Percentiles rank a stretch among this genome's conserved stretches.
Conservation (phyloP, 2,888 invertebrate species). For the Linnaemya tessellans region DNA sequence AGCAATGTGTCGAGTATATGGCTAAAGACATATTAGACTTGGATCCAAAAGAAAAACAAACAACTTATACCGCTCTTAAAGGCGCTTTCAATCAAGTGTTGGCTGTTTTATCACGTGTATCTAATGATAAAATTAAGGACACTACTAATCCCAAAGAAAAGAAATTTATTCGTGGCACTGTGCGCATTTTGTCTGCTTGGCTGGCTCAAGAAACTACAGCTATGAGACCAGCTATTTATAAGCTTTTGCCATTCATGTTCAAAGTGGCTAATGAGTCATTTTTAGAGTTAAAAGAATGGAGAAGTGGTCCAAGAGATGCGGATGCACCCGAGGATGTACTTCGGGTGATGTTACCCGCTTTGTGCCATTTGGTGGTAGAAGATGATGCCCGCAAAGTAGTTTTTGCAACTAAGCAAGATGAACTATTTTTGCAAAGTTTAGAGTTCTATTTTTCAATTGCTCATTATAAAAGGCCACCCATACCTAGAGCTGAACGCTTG, state of each 20-base stretch:
- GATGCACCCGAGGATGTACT: conserved; percentile 88
- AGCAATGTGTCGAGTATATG: conserved; percentile 91
- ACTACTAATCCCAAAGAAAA: conserved; percentile 88
- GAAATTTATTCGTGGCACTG: conserved; percentile 92
- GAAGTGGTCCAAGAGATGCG: conserved; percentile 86
- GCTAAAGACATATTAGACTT: conserved; percentile 91
- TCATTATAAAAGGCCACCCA: conserved; percentile 91
- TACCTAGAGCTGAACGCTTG: conserved; percentile 91
- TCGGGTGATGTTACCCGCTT: conserved; percentile 92
- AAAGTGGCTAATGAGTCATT: conserved; percentile 92
- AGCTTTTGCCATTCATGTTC: conserved; percentile 91
- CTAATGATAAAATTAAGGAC: conserved; percentile 89
- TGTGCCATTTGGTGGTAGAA: conserved; percentile 96
- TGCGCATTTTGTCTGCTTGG: conserved; percentile 94
- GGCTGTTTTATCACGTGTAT: conserved; percentile 88
- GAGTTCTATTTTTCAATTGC: conserved; percentile 94
- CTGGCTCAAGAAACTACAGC: conserved; percentile 95
- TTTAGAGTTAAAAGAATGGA: conserved; percentile 88
- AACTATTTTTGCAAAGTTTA: conserved; percentile 90
- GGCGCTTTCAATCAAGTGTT: conserved; percentile 94
- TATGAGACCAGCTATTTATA: conserved; percentile 92
- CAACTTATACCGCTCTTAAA: conserved; percentile 94
- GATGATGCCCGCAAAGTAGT: conserved; percentile 93
- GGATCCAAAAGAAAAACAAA: conserved; percentile 95
- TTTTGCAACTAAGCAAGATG: conserved; percentile 90